Percentiles rank a stretch among this genome's conserved stretches.
Evolutionary conservation across 2,797 vertebrate genomes (phyloP).

Genomic region (Pipistrellus nathusii): DNA sequence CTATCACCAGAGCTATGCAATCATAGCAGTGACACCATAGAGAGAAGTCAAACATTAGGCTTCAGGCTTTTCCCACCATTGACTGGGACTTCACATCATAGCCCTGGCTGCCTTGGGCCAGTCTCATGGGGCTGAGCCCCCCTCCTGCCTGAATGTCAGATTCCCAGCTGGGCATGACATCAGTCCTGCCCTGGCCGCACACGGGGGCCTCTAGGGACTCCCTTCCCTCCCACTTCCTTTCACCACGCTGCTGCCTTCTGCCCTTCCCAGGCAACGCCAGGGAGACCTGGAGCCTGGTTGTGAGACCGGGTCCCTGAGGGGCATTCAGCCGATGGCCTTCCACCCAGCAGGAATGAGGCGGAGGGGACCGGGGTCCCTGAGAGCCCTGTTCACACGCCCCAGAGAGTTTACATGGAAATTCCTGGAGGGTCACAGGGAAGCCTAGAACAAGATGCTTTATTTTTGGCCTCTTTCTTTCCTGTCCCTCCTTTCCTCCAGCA

Average conservation of each 20-base stretch:
- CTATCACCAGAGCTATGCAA: background rate
- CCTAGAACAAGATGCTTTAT: constrained; percentile 18
- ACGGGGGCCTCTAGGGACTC: constrained; percentile 50
- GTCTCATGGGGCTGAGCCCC: background rate
- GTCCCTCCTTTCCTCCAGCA: background rate
- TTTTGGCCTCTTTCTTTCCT: constrained; percentile 44
- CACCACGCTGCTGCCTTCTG: constrained; percentile 52
- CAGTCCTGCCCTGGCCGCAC: constrained; percentile 2
- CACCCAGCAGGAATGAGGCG: constrained; percentile 80
- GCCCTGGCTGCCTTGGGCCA: background rate
- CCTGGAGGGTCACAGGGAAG: constrained; percentile 58
- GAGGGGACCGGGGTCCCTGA: constrained; percentile 55
- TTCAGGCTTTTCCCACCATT: background rate
- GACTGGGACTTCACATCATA: background rate
- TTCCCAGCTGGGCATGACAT: constrained; percentile 53
- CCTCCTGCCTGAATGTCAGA: background rate
- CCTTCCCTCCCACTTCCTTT: constrained; percentile 51
- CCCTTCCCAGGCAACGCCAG: constrained; percentile 70
- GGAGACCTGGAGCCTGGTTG: constrained; percentile 69
- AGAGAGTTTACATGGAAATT: constrained; percentile 42
- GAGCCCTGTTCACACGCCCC: constrained; percentile 85
- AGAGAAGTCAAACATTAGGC: background rate
- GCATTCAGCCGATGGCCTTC: constrained; percentile 83
- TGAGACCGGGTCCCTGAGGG: constrained; percentile 81
- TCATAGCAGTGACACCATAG: background rate